phyloP scores from a whole-genome alignment of 1,140 invertebrate genomes.

The Drosophila leontia region DNA sequence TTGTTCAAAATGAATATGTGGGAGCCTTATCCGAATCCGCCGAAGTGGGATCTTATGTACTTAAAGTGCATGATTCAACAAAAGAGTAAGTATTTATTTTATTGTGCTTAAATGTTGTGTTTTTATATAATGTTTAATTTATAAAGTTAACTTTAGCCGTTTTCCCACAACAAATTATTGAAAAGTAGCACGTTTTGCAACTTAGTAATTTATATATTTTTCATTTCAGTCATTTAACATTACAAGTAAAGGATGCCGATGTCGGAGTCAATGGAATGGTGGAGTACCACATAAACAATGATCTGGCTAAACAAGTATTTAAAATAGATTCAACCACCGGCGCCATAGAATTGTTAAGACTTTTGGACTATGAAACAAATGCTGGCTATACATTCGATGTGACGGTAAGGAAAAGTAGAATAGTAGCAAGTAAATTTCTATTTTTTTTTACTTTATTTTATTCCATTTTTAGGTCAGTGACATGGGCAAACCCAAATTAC shows the following conservation, averaged over 20 bases:
- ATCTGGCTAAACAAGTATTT: constrained; percentile 90
- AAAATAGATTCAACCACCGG: constrained; percentile 95
- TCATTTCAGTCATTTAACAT: constrained; percentile 90
- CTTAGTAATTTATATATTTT: background rate
- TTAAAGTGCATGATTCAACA: constrained; percentile 85
- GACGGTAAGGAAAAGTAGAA: constrained; percentile 82
- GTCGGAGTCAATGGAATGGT: constrained; percentile 93
- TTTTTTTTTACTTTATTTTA: too few relatives aligned
- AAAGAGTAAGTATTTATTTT: constrained; percentile 45
- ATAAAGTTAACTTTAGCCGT: too few relatives aligned
- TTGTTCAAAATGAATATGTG: constrained; percentile 89
- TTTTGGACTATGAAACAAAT: constrained; percentile 93
- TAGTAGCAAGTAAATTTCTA: too few relatives aligned
- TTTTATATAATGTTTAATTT: too few relatives aligned
- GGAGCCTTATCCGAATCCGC: constrained; percentile 91
- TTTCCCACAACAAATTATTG: too few relatives aligned
- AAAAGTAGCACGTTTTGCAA: background rate
- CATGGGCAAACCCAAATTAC: constrained; percentile 92
- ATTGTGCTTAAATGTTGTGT: too few relatives aligned
- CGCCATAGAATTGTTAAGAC: constrained; percentile 91
- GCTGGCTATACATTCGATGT: constrained; percentile 92
- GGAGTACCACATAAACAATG: constrained; percentile 94
- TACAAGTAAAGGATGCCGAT: constrained; percentile 92
- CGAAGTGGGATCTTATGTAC: constrained; percentile 89
- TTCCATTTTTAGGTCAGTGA: constrained; percentile 89